A percentile compares a stretch with the other conserved stretches of the same genome.
Evolutionary conservation across 2,113 vertebrate species (phyloP).

Genomic region (Trochalopteron elliotii): DNA sequence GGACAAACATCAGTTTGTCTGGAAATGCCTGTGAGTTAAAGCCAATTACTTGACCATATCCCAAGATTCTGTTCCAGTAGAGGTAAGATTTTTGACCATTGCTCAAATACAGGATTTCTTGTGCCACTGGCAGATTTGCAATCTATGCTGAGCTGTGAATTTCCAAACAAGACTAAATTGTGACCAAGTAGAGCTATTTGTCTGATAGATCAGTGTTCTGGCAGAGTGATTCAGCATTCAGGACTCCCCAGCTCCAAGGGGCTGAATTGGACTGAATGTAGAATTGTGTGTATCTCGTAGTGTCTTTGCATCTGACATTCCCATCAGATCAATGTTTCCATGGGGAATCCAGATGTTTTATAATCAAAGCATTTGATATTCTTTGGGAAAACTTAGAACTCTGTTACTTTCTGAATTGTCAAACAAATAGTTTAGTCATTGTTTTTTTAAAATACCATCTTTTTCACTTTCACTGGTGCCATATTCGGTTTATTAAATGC

Average conservation of each 20-base stretch:
- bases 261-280: background rate
- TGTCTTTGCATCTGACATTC: background rate
- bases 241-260: background rate
- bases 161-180: background rate
- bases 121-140: background rate
- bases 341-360: background rate
- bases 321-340: background rate
- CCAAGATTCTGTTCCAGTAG: background rate
- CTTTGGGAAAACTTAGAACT: background rate
- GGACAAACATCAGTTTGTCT: background rate
- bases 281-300: background rate
- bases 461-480: background rate
- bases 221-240: background rate
- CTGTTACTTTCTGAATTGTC: background rate
- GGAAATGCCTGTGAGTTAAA: background rate
- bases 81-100: background rate
- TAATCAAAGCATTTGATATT: background rate
- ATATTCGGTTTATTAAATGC: background rate
- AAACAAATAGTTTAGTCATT: background rate
- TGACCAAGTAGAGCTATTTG: background rate
- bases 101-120: background rate
- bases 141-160: background rate
- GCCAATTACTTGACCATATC: background rate
- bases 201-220: background rate
- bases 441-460: background rate